Conservation (phyloP, 2,113 vertebrate species). For the Nymphicus hollandicus region DNA sequence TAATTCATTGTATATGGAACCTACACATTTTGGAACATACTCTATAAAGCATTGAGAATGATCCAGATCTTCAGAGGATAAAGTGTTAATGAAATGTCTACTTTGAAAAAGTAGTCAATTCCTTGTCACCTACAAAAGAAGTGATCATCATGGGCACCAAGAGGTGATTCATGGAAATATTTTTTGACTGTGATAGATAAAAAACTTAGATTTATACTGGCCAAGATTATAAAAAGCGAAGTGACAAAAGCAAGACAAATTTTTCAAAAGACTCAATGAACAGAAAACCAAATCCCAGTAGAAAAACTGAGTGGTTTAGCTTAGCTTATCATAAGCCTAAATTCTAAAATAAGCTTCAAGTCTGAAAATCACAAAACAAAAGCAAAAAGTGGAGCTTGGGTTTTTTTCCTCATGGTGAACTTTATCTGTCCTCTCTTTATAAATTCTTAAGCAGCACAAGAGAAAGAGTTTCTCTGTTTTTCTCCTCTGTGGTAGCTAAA, state of each 20-base stretch:
- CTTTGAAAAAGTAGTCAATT: not conserved
- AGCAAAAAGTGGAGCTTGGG: not conserved
- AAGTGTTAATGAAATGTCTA: not conserved
- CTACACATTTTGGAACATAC: not conserved
- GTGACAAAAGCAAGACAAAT: not conserved
- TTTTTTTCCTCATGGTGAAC: fast-evolving
- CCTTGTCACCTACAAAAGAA: not conserved
- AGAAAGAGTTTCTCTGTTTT: not conserved
- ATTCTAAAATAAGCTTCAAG: not conserved
- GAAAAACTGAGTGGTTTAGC: not conserved
- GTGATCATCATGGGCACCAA: not conserved
- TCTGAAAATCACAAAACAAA: not conserved
- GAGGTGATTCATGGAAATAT: not conserved
- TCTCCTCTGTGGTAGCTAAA: not conserved
- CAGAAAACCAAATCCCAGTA: not conserved
- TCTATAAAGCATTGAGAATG: not conserved
- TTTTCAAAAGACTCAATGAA: not conserved
- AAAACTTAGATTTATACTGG: not conserved
- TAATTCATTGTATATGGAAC: not conserved
- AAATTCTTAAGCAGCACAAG: not conserved
- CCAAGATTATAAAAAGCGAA: not conserved
- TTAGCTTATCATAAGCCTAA: not conserved
- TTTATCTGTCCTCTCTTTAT: not conserved
- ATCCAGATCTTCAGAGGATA: not conserved
- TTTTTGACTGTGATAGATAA: not conserved